Evolutionary conservation across 2,113 vertebrate genomes (phyloP).

Genomic region (Leiothrix lutea): DNA sequence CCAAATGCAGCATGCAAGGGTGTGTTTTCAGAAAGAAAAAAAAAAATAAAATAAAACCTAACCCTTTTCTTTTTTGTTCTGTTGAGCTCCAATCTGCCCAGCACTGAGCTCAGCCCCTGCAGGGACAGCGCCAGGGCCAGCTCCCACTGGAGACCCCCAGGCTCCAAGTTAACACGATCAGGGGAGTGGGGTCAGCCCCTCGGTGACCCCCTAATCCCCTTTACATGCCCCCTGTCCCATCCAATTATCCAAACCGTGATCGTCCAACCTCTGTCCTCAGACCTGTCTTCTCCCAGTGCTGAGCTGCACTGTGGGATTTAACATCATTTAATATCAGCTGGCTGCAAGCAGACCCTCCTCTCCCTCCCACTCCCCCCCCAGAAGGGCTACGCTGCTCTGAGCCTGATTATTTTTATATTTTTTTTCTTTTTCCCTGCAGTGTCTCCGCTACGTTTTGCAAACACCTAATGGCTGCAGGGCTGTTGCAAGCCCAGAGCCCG

Average conservation of each 20-base stretch:
- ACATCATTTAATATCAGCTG: neutral
- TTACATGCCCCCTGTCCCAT: slow-evolving; percentile 11
- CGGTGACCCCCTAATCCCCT: neutral
- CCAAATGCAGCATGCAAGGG: neutral
- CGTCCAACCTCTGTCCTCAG: neutral
- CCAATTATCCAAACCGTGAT: neutral
- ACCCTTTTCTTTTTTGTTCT: neutral
- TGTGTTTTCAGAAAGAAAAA: neutral
- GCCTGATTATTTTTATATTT: neutral
- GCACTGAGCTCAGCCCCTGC: neutral
- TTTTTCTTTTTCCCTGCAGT: neutral
- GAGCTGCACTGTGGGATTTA: neutral
- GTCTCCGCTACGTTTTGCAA: neutral
- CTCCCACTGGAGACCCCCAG: neutral
- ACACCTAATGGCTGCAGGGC: slow-evolving; percentile 38
- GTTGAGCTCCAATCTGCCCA: neutral
- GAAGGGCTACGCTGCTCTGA: neutral
- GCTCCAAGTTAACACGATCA: neutral
- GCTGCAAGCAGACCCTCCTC: neutral
- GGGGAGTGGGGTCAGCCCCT: neutral
- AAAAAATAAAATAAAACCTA: too few relatives aligned
- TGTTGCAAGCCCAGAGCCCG: neutral
- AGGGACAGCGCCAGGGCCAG: neutral
- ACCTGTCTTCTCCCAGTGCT: neutral
- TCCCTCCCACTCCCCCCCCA: neutral